Conservation (phyloP, 2,113 vertebrate species). For the Chaetops frenatus region DNA sequence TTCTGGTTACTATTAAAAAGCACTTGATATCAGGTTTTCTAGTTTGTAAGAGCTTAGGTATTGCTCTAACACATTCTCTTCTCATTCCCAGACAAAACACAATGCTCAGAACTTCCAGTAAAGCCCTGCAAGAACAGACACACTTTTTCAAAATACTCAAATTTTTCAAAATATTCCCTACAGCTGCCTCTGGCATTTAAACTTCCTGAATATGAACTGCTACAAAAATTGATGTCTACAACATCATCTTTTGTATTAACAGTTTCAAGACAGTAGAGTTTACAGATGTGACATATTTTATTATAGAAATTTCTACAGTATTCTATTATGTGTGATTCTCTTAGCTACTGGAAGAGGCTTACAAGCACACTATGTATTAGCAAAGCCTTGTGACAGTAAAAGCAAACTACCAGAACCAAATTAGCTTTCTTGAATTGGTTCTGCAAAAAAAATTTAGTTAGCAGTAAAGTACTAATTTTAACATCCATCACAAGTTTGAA, state of each 20-base stretch:
- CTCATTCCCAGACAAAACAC: conserved; percentile 18
- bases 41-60: background rate
- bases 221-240: background rate
- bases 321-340: background rate
- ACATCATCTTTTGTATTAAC: background rate
- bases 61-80: background rate
- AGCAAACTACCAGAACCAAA: background rate
- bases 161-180: background rate
- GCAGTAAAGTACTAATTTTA: background rate
- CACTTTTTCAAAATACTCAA: background rate
- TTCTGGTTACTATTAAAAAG: background rate
- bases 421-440: background rate
- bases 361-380: background rate
- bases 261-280: background rate
- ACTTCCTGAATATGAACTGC: background rate
- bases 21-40: background rate
- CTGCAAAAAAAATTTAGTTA: background rate
- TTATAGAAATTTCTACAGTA: background rate
- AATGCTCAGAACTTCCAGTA: background rate
- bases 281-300: background rate
- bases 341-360: background rate
- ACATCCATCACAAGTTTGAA: background rate
- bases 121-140: background rate
- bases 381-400: background rate
- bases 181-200: background rate